Conservation (phyloP, 2,113 vertebrate species). For the Turnix velox region DNA sequence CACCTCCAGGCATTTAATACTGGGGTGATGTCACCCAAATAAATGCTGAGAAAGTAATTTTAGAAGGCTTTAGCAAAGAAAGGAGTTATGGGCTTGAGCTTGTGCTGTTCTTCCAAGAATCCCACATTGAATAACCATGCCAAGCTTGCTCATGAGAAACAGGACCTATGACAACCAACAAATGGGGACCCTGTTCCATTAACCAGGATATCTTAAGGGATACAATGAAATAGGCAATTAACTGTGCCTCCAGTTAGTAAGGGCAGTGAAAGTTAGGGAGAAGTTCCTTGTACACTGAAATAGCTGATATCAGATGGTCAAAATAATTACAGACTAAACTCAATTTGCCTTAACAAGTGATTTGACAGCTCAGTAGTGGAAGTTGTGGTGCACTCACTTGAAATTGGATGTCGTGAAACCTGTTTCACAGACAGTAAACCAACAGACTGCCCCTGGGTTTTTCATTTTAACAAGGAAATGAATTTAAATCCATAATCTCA, state of each 20-base stretch:
- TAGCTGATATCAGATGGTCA: background rate
- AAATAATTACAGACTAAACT: background rate
- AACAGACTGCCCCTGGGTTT: background rate
- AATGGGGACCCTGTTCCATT: background rate
- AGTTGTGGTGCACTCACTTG: background rate
- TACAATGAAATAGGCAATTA: background rate
- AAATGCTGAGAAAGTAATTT: background rate
- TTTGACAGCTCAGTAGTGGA: background rate
- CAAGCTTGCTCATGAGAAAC: background rate
- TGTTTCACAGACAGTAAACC: background rate
- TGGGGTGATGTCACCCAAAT: background rate
- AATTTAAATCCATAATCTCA: background rate
- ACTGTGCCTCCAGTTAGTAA: background rate
- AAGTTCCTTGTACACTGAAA: background rate
- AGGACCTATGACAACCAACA: fast-evolving
- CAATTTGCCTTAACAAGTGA: background rate
- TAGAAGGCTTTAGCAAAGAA: background rate
- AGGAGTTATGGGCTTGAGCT: too few relatives aligned
- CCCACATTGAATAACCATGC: background rate
- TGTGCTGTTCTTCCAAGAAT: background rate
- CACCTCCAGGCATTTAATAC: background rate
- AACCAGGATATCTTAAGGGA: background rate
- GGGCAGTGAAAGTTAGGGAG: background rate
- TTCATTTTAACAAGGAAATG: background rate
- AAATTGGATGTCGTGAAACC: background rate